These are phyloP conservation scores for Tribolium freemani DNA, from an alignment of 2,888 invertebrate species.

Conservation along the genomic window DNA sequence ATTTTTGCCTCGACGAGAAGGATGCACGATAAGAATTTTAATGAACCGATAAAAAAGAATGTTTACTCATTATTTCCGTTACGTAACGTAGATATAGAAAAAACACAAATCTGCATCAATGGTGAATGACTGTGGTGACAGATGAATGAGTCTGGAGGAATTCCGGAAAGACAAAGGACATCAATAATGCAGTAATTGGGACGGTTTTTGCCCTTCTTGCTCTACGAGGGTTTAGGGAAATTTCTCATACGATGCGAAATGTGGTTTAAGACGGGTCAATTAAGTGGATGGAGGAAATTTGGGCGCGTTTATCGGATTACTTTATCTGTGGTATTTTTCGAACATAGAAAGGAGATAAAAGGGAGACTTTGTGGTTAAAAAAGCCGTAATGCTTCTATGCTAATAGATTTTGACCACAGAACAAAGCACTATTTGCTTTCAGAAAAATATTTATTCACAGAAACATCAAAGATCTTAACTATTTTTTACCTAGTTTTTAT, in stretches of 20 bases:
- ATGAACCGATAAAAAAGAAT: conserved; percentile 52
- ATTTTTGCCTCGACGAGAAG: conserved; percentile 14
- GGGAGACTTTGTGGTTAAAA: no score
- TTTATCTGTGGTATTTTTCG: background rate
- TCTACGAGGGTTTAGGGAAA: background rate
- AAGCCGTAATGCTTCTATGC: no score
- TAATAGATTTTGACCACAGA: no score
- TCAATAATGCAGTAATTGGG: conserved; percentile 23
- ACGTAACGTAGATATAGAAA: conserved; percentile 43
- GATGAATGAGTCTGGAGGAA: conserved; percentile 26
- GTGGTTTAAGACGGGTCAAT: background rate
- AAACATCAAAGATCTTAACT: no score
- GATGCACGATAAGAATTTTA: conserved; percentile 51
- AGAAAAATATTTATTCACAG: background rate
- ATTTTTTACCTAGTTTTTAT: background rate
- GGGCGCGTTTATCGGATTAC: background rate
- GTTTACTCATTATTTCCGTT: conserved; percentile 52
- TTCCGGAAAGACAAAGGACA: conserved; percentile 24
- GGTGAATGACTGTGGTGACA: conserved; percentile 16
- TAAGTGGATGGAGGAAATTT: background rate
- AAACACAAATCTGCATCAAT: conserved; percentile 20
- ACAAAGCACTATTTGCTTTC: background rate
- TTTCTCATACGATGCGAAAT: background rate
- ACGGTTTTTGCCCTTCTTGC: background rate
- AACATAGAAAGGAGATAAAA: background rate